Base-by-base conservation (phyloP, 2,113 vertebrate species). In the Ramphastos sulfuratus region DNA sequence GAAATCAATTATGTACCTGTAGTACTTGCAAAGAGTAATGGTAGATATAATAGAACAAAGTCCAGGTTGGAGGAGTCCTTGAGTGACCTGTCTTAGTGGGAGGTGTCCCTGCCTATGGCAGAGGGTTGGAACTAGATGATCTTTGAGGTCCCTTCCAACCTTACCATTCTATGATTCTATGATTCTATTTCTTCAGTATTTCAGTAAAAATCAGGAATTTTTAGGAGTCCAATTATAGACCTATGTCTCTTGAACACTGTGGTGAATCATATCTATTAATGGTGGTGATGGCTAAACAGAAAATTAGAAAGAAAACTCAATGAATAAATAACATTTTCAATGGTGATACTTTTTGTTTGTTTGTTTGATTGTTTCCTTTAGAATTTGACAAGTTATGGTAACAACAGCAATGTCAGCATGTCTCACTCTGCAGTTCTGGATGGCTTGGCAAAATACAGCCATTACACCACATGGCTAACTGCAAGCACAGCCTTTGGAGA, bases 401-500 rank as follows among this genome's bases (percentile, higher is more conserved):
- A 97, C 27, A 75, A 75, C 87, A 97, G 35, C 35, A 72, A 64
- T 54, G 28, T 93, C 79, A 97, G 67, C 76, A 50, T 58, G 69
- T 93, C 95, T 16, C 65, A 96, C 33, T 98, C 97, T 84, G 93
- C 96, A 65, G 80, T 97, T 93, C 95, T 98, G 94, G 92, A 96
- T 88, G 94, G 96, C 70, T 85, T 98, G 96, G 96, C 97, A 81
- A 97, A 98, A 95, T 98, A 97, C 95, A 98, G 97, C 87, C 94
- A 96, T 91, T 98, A 98, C 86, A 94, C 76, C 79, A 81, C 98
- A 19, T 98, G 98, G 98, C 58, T 98, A 89, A 98, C 97, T 94
- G 98, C 98, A 95, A 97, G 97, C 61, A 98, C 98, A 85, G 94
- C 97, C 66, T 81, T 97, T 90, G 98, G 98, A 96, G 97, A 98